Evolutionary conservation across 2,113 vertebrate genomes (phyloP).

Genomic region (Ascaphus truei): DNA sequence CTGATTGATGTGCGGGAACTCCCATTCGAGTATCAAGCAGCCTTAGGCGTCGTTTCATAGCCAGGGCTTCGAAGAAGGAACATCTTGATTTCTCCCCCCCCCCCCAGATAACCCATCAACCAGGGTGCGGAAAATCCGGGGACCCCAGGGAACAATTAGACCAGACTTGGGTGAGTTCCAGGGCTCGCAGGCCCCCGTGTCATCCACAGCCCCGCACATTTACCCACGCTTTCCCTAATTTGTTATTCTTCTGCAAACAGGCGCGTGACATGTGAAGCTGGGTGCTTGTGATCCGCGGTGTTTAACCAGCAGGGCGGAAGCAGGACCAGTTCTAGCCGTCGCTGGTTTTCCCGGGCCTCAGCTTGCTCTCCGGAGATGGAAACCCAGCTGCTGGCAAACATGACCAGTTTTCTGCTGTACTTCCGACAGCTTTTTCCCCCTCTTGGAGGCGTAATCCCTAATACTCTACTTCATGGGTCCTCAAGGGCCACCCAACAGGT

Average conservation of each 20-base stretch:
- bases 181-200: slow-evolving; percentile 5
- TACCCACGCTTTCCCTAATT: slow-evolving; percentile 11
- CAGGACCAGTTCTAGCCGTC: not conserved
- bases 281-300: slow-evolving; percentile 18
- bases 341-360: not conserved
- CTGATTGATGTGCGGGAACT: not conserved
- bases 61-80: not conserved
- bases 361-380: not conserved
- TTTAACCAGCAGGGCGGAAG: slow-evolving; percentile 23
- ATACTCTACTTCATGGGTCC: no score
- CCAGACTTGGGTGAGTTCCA: slow-evolving; percentile 52
- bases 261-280: not conserved
- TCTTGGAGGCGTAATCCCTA: no score
- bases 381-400: slow-evolving; percentile 14
- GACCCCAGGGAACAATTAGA: slow-evolving; percentile 54
- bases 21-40: not conserved
- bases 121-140: slow-evolving; percentile 45
- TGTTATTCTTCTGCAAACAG: not conserved
- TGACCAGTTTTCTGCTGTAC: no score
- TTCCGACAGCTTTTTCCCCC: no score
- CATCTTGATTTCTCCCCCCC: not conserved
- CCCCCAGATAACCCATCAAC: not conserved
- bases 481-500: no score
- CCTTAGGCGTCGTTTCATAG: not conserved
- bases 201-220: slow-evolving; percentile 10